These are phyloP conservation scores for Eptesicus fuscus DNA, from an alignment of 2,113 vertebrate genomes.

Conservation along the genomic window DNA sequence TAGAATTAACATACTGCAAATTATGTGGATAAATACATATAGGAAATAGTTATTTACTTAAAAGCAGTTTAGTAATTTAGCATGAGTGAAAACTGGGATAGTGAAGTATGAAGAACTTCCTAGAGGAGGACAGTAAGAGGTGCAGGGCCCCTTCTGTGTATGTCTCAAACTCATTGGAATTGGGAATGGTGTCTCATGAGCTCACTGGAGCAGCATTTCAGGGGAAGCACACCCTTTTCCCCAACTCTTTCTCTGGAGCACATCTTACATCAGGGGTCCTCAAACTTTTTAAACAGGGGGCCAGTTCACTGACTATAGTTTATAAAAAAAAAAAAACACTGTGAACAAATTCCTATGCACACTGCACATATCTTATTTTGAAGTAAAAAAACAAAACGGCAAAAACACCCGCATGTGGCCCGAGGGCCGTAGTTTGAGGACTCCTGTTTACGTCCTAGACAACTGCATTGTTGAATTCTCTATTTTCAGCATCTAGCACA, in stretches of 20 bases:
- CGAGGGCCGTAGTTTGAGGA: too few relatives aligned
- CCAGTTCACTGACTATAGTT: too few relatives aligned
- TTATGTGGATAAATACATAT: neutral
- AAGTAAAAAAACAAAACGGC: too few relatives aligned
- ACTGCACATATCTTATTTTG: too few relatives aligned
- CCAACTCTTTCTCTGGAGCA: neutral
- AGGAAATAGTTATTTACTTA: neutral
- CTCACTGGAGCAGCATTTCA: neutral
- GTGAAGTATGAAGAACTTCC: neutral
- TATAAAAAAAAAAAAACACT: too few relatives aligned
- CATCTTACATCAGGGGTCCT: neutral
- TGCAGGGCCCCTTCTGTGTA: neutral
- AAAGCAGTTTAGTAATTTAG: neutral
- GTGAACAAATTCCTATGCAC: too few relatives aligned
- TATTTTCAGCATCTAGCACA: neutral
- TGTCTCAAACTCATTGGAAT: neutral
- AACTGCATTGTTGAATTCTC: neutral
- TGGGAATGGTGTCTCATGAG: neutral
- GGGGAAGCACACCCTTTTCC: neutral
- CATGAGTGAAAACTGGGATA: neutral
- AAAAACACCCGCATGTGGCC: too few relatives aligned
- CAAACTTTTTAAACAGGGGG: too few relatives aligned
- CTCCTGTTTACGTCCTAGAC: neutral
- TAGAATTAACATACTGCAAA: slow-evolving; percentile 16
- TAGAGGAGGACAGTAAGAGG: neutral